Conservation (phyloP, 2,888 invertebrate species). For the Phaedon cochleariae region DNA sequence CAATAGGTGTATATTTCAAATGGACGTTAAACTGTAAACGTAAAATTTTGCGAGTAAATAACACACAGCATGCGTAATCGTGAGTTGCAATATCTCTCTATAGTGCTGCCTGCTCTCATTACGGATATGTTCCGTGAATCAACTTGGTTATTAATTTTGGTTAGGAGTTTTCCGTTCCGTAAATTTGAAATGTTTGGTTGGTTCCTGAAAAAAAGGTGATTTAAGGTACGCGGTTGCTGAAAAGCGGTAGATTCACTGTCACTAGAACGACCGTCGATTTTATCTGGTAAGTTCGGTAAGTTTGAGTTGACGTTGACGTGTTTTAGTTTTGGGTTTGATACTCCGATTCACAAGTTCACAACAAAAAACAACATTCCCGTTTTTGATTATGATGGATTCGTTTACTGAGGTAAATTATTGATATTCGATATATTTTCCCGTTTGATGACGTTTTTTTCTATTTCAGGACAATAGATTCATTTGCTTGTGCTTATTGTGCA, state of each 20-base stretch:
- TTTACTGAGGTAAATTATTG: neutral
- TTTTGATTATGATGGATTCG: neutral
- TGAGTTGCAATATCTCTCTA: too few species aligned
- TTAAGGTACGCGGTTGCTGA: neutral
- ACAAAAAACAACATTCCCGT: neutral
- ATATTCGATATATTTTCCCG: neutral
- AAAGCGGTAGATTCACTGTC: neutral
- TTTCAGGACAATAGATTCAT: slow-evolving; percentile 5
- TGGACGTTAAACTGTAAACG: too few species aligned
- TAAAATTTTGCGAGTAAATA: too few species aligned
- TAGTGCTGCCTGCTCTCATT: too few species aligned
- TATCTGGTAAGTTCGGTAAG: neutral
- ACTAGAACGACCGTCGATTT: neutral
- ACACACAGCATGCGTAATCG: too few species aligned
- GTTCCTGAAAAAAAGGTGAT: slow-evolving; percentile 1
- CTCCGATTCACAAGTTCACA: too few species aligned
- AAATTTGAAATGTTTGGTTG: neutral
- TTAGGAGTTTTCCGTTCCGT: neutral
- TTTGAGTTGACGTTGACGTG: neutral
- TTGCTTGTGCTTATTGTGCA: slow-evolving; percentile 4
- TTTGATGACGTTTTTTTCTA: slow-evolving; percentile 1
- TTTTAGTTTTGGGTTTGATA: neutral
- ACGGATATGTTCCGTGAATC: neutral
- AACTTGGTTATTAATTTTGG: neutral
- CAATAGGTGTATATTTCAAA: too few species aligned